Evolutionary conservation across 2,888 invertebrate genomes (phyloP).

Genomic region (Monopis laevigella): DNA sequence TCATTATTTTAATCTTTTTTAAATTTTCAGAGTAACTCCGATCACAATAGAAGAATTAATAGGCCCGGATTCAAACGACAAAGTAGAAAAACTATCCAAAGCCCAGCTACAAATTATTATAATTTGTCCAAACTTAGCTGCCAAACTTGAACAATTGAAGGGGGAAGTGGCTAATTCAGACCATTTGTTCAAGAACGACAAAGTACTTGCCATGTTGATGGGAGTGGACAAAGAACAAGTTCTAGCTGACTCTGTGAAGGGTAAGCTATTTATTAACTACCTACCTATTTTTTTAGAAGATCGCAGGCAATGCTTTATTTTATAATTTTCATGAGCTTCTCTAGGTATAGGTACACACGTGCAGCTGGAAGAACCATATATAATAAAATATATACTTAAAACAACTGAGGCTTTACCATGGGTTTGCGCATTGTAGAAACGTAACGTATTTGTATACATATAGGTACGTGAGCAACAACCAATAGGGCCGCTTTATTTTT

Average conservation of each 20-base stretch:
- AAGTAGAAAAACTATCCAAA: constrained; percentile 63
- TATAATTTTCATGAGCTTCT: too few relatives aligned
- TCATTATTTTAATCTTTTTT: too few relatives aligned
- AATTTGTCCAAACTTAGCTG: constrained; percentile 78
- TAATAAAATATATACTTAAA: neutral
- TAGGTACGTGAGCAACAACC: too few relatives aligned
- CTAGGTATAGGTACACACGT: too few relatives aligned
- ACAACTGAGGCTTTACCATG: too few relatives aligned
- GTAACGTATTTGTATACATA: too few relatives aligned
- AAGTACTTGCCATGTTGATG: constrained; percentile 81
- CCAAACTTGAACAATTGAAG: constrained; percentile 66
- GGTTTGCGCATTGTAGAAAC: too few relatives aligned
- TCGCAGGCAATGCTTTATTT: too few relatives aligned
- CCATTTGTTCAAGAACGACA: constrained; percentile 72
- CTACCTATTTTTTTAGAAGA: neutral
- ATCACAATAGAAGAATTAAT: constrained; percentile 77
- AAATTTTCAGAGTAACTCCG: constrained; percentile 72
- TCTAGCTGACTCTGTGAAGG: constrained; percentile 73
- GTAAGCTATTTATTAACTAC: constrained; percentile 35
- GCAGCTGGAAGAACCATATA: neutral
- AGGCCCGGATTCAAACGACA: constrained; percentile 56
- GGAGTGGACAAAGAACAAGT: constrained; percentile 81
- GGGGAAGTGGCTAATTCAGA: constrained; percentile 61
- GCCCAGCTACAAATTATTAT: constrained; percentile 84
- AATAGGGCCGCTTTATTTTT: too few relatives aligned